These are phyloP conservation scores for Hyphantria cunea DNA, from an alignment of 1,140 invertebrate genomes.

Conservation along the genomic window DNA sequence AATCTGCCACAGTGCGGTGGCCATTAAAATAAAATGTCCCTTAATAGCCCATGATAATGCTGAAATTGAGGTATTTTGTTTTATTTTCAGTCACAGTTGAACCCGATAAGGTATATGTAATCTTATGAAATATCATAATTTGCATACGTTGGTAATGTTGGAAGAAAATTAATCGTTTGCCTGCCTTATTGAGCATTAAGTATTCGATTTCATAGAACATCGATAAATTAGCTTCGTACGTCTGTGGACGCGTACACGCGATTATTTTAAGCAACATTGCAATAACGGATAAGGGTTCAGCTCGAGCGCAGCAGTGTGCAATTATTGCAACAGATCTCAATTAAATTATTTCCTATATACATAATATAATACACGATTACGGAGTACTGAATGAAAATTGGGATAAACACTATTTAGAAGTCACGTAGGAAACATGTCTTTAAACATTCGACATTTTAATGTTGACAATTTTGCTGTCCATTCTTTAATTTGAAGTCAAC, in stretches of 20 bases:
- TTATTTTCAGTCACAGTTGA: constrained; percentile 36
- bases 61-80: constrained; percentile 42
- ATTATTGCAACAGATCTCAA: constrained; percentile 25
- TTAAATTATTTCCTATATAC: constrained; percentile 29
- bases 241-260: constrained; percentile 10
- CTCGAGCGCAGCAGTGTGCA: constrained; percentile 8
- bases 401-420: not conserved
- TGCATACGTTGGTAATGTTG: constrained; percentile 31
- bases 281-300: constrained; percentile 22
- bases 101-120: constrained; percentile 31
- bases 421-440: no score
- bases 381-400: not conserved
- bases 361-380: constrained; percentile 23
- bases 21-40: constrained; percentile 66
- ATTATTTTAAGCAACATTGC: constrained; percentile 28
- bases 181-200: constrained; percentile 27
- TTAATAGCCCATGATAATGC: constrained; percentile 57
- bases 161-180: constrained; percentile 30
- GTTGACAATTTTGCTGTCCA: no score
- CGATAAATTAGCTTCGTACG: constrained; percentile 18
- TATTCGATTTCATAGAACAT: constrained; percentile 29
- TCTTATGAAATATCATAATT: constrained; percentile 34
- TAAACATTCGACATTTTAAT: no score
- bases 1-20: constrained; percentile 64
- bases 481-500: no score